A percentile compares a stretch with the other conserved stretches of the same genome.
Conservation (phyloP, 2,113 vertebrate genomes). For the Epinephelus cyanopodus region DNA sequence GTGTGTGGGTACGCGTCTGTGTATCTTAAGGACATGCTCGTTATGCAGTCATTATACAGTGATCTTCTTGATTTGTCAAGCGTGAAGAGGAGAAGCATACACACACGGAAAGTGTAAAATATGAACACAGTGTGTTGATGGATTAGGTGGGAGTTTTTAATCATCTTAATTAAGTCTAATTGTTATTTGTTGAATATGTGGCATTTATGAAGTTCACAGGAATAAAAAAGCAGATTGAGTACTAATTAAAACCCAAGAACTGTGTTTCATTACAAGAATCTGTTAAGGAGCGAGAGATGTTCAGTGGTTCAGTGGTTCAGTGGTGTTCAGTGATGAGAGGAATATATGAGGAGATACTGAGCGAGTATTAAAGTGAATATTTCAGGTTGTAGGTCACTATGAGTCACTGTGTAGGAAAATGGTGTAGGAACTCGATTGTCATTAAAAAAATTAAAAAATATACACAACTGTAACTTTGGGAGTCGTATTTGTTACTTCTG, state of each 20-base stretch:
- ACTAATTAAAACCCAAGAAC: conserved; percentile 72
- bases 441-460: too few relatives aligned
- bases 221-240: conserved; percentile 61
- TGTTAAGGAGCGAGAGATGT: conserved; percentile 34
- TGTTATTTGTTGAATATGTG: conserved; percentile 79
- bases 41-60: conserved; percentile 62
- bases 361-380: too few relatives aligned
- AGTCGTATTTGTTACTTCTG: too few relatives aligned
- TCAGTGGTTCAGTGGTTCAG: too few relatives aligned
- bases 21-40: conserved; percentile 69
- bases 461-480: too few relatives aligned
- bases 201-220: conserved; percentile 67
- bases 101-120: conserved; percentile 41
- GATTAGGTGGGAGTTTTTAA: conserved; percentile 78
- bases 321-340: too few relatives aligned
- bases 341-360: neutral
- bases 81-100: conserved; percentile 46
- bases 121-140: conserved; percentile 44
- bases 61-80: conserved; percentile 75
- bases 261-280: conserved; percentile 60
- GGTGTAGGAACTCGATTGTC: too few relatives aligned
- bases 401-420: too few relatives aligned
- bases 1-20: conserved; percentile 28
- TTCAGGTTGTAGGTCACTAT: too few relatives aligned
- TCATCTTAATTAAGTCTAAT: conserved; percentile 81